phyloP scores from a whole-genome alignment of 2,113 vertebrate species.

The Dromaius novaehollandiae region DNA sequence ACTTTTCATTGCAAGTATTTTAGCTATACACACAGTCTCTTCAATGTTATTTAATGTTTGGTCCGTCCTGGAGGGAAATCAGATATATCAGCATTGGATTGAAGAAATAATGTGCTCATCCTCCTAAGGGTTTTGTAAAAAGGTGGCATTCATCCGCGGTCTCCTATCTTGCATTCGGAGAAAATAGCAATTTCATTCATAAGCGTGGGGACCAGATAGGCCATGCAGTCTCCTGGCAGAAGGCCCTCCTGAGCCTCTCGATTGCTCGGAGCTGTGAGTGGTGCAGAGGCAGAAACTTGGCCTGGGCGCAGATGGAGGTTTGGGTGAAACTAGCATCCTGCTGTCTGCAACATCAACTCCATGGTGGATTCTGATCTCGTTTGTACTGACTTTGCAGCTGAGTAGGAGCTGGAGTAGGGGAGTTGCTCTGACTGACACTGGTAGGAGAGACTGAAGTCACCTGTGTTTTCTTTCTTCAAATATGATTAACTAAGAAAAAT shows the following conservation, averaged over 20 bases:
- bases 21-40: neutral
- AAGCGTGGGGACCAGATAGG: neutral
- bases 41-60: slow-evolving; percentile 51
- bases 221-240: neutral
- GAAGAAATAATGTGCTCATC: neutral
- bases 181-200: slow-evolving; percentile 39
- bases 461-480: neutral
- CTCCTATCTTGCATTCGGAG: neutral
- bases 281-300: neutral
- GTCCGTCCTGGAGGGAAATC: slow-evolving; percentile 63
- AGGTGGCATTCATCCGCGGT: neutral
- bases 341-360: neutral
- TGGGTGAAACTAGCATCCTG: neutral
- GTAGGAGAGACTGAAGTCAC: neutral
- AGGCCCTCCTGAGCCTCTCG: neutral
- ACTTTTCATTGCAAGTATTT: slow-evolving; percentile 46
- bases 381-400: neutral
- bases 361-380: neutral
- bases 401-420: neutral
- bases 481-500: neutral
- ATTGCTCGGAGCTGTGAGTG: neutral
- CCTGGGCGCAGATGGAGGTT: neutral
- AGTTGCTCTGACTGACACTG: neutral
- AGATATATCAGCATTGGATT: slow-evolving; percentile 42
- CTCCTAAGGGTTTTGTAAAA: slow-evolving; percentile 15